These are phyloP conservation scores for Mythimna impura DNA, from an alignment of 2,888 invertebrate species.

Conservation along the genomic window DNA sequence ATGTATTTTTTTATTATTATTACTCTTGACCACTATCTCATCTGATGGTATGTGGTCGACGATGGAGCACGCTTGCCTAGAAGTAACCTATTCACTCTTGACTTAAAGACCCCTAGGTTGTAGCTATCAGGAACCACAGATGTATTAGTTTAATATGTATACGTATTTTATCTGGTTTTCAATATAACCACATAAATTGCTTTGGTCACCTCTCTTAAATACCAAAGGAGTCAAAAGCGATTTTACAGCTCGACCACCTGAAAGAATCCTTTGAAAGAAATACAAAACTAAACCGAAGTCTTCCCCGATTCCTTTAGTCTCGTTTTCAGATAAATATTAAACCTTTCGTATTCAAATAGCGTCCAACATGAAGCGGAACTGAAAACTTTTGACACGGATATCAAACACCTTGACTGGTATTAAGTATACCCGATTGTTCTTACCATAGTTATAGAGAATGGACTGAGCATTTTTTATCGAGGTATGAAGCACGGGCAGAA, in stretches of 20 bases:
- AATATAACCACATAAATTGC: background rate
- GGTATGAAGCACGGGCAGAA: no score
- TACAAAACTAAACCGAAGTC: background rate
- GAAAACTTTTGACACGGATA: slow-evolving; percentile 47
- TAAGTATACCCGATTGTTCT: slow-evolving; percentile 33
- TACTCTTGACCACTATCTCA: no score
- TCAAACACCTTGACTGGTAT: slow-evolving; percentile 42
- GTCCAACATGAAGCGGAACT: slow-evolving; percentile 18
- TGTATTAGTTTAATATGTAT: no score
- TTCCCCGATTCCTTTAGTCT: background rate
- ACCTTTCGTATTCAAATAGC: slow-evolving; percentile 24
- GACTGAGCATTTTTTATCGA: background rate
- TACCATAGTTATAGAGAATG: background rate
- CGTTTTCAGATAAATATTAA: slow-evolving; percentile 30
- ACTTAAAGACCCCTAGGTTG: no score
- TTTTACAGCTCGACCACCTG: background rate
- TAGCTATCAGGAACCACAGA: no score
- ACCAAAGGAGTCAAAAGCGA: background rate
- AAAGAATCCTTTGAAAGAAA: slow-evolving; percentile 9
- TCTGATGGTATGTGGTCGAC: no score
- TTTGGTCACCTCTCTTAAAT: background rate
- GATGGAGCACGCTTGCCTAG: no score
- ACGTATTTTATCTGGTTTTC: no score
- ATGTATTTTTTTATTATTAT: no score
- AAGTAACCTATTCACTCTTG: no score